Conservation (phyloP, 2,797 vertebrate species). For the Bradypodion pumilum region DNA sequence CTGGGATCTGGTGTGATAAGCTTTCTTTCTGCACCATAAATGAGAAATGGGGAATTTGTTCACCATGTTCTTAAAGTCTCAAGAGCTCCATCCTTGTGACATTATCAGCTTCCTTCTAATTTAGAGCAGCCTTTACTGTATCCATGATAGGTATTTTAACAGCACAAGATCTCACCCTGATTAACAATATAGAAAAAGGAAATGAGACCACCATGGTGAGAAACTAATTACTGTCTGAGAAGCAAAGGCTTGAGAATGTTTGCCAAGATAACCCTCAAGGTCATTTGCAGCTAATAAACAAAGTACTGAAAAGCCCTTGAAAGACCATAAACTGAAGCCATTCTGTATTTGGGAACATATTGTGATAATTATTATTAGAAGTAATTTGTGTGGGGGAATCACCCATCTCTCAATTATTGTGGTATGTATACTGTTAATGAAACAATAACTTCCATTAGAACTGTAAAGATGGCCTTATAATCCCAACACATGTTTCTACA, state of each 20-base stretch:
- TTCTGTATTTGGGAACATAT: conserved; percentile 13
- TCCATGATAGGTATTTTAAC: conserved; percentile 17
- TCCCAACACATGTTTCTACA: background rate
- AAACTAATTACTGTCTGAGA: conserved; percentile 6
- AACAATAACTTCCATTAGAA: background rate
- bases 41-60: background rate
- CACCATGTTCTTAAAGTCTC: background rate
- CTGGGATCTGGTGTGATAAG: background rate
- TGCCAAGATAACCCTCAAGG: conserved; percentile 13
- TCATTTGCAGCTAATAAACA: conserved; percentile 19
- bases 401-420: background rate
- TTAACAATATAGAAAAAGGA: background rate
- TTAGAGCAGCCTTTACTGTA: conserved; percentile 17
- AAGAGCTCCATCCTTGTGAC: background rate
- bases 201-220: background rate
- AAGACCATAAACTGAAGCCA: background rate
- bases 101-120: background rate
- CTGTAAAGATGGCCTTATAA: background rate
- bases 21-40: background rate
- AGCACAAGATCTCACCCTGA: conserved; percentile 7
- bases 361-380: background rate
- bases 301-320: conserved; percentile 10
- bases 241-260: background rate
- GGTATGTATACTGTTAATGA: background rate
- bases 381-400: background rate